Evolutionary conservation across 2,888 invertebrate species (phyloP), one percentile per base, ranked within the genome.

Genomic region (Nomada fabriciana): DNA sequence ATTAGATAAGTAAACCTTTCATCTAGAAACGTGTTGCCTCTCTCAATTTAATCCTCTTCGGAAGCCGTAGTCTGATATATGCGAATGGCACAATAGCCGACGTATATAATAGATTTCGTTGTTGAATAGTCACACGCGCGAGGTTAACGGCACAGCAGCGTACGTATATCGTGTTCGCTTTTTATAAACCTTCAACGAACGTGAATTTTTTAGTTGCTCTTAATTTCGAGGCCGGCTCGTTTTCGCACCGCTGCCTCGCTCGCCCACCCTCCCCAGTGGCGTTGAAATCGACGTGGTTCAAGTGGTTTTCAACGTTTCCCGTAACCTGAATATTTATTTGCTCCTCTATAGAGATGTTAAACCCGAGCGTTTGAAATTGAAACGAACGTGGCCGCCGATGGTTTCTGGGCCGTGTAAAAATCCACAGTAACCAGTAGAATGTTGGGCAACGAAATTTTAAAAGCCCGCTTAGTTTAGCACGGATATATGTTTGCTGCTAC

Each of bases 321-420:
- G 69, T n/a, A 50, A 55, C 61, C 57, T 76, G 76, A 76, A 76
- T 76, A 76, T 76, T 76, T 76, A 76, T 76, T 76, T 73, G 59
- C 76, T 59, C 64, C 47, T 42, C 53, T 50, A 64, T 65, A 47
- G 57, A 73, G 73, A 76, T 64, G 73, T 64, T 43, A 63, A 64
- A 47, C 63, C 50, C 25, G 50, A 67, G 73, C 55, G 64, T 67
- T 74, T 74, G 77, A 43, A 74, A 77, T 74, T 74, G 77, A 77
- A 77, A 77, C 77, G 65, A 65, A 52, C 70, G 60, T 36, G 50
- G 47, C 65, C 20, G 29, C 29, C 47, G 57, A 47, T 67, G 36
- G 74, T 65, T 65, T 65, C 65, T 65, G 43, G 65, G 13, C 52
- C 42, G 42, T 20, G 73, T 65, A 60, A 52, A 65, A 65, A 65